Evolutionary conservation across 2,888 invertebrate genomes (phyloP), one percentile per base, ranked within the genome.

Genomic region (Nowickia ferox): DNA sequence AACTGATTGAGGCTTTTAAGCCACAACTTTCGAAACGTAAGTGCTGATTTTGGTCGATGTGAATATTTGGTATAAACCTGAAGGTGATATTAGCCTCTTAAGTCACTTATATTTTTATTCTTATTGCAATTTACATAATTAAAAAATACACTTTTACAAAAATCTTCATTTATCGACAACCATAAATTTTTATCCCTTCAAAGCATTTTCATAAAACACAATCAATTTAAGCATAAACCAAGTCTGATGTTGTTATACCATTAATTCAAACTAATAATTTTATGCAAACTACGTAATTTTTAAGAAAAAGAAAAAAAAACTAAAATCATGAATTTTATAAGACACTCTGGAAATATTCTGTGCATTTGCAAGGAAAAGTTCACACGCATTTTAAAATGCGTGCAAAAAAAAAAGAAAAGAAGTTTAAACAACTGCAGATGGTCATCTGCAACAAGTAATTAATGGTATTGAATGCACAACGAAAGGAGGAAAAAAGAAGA

Each of bases 401-500:
- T 81, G 63, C 55, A 63, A 30, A 51, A 46, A 40, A 17, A 57
- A 30, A 51, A 46, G 22, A 17, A 57, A 72, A 57, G 38, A 77
- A 48, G 13, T 19, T 30, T 19, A 22, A 78, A 48, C 46, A 74
- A 76, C 69, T 65, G 76, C 69, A 82, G 76, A 76, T 77, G 82
- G 69, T 71, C 71, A 65, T 71, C 63, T 74, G 80, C 80, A 83
- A 83, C 82, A 65, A 77, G 76, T 83, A 83, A 76, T 76, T 76
- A 83, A 83, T 83, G 82, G 63, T 77, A 42, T 63, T 71, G 65
- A 51, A 76, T 66, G 57, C 44, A 40, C 42, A 80, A 42, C 38
- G 40, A n/a, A 22, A 65, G 11, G 19, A 44, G n/a, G 22, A 51
- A 46, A 17, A 30, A 9, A 46, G 3, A 46, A 57, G 42, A 80